Percentiles rank a stretch among this genome's conserved stretches.
phyloP scores from a whole-genome alignment of 37 sponge, comb jelly and placozoan species.

The Beroe ovata region DNA sequence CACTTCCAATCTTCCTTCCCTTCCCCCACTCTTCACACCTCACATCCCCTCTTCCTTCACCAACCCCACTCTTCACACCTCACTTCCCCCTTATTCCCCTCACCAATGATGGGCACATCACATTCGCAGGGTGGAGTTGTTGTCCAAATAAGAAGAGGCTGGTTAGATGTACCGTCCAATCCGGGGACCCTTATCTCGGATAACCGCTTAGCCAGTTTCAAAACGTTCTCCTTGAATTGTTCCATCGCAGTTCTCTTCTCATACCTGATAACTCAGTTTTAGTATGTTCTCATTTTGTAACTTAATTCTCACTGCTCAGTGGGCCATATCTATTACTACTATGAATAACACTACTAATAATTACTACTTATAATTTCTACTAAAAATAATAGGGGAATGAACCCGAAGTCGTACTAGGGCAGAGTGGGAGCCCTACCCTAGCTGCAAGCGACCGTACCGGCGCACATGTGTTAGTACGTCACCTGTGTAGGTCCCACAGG shows the following conservation, averaged over 20 bases:
- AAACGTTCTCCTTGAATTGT: neutral
- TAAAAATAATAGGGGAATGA: no score
- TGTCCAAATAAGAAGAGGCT: neutral
- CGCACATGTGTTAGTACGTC: no score
- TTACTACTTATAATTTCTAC: no score
- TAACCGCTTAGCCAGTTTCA: constrained; percentile 22
- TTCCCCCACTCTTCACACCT: neutral
- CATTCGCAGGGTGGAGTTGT: constrained; percentile 2
- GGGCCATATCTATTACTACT: no score
- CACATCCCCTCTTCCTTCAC: neutral
- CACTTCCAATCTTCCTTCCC: neutral
- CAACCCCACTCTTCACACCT: neutral
- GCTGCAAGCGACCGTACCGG: no score
- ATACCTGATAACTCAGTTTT: constrained; percentile 31
- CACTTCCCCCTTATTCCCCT: neutral
- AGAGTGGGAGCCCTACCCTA: no score
- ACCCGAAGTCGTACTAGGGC: no score
- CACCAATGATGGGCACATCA: constrained; percentile 35
- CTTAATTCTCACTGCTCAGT: no score
- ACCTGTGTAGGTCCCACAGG: constrained; percentile 19
- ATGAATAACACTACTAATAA: no score
- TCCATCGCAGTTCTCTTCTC: constrained; percentile 32
- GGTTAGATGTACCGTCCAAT: neutral
- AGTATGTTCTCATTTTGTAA: no score
- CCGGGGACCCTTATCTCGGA: neutral